phyloP scores from a whole-genome alignment of 37 sponge, comb jelly and placozoan genomes.

The Eunapius fragilis region DNA sequence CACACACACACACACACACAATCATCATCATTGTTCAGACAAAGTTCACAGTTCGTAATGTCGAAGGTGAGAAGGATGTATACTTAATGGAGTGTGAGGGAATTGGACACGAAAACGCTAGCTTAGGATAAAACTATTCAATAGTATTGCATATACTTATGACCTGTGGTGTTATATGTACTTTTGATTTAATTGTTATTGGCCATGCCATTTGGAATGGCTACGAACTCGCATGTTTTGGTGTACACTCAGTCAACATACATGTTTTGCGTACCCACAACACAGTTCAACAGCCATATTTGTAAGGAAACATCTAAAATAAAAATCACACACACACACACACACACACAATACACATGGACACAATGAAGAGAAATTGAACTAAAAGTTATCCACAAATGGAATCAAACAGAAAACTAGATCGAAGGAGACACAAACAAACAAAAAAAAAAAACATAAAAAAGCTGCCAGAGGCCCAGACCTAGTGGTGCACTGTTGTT shows the following conservation, averaged over 20 bases:
- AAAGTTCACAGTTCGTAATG: constrained; percentile 23
- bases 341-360: neutral
- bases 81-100: constrained; percentile 62
- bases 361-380: neutral
- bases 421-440: too few species aligned
- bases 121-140: neutral
- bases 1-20: too few species aligned
- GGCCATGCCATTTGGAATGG: neutral
- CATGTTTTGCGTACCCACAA: neutral
- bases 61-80: constrained; percentile 38
- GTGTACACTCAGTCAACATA: neutral
- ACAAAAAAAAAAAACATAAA: neutral
- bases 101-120: constrained; percentile 49
- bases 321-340: neutral
- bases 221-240: neutral
- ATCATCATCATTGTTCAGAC: constrained; percentile 16
- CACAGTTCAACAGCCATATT: neutral
- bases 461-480: neutral
- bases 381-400: neutral
- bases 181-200: neutral
- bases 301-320: neutral
- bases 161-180: too few species aligned
- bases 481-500: neutral
- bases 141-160: too few species aligned
- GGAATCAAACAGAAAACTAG: neutral